Conservation (phyloP, 2,113 vertebrate genomes). For the Morone saxatilis region DNA sequence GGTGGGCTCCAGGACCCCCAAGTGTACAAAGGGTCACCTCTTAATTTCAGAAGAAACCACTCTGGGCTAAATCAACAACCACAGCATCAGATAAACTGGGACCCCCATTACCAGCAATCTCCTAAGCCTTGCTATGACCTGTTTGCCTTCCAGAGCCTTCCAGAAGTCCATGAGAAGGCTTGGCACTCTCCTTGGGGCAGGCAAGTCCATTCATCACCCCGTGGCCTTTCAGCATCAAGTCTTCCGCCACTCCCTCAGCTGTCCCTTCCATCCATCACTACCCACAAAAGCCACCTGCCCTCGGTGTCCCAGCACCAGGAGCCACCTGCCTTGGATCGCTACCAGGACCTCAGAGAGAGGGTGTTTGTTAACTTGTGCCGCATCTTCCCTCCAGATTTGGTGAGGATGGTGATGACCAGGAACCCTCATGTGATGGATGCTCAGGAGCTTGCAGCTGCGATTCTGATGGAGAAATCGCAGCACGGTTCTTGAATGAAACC, state of each 20-base stretch:
- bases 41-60: constrained; percentile 84
- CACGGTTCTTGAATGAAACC: constrained; percentile 85
- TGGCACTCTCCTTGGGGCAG: constrained; percentile 85
- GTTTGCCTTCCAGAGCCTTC: constrained; percentile 89
- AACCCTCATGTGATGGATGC: constrained; percentile 93
- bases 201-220: constrained; percentile 59
- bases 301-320: constrained; percentile 76
- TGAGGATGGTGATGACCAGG: constrained; percentile 93
- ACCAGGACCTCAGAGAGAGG: constrained; percentile 91
- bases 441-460: constrained; percentile 96
- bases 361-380: constrained; percentile 94
- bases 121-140: constrained; percentile 88
- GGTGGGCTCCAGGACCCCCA: constrained; percentile 86
- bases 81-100: constrained; percentile 84
- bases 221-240: constrained; percentile 63
- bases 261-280: constrained; percentile 66
- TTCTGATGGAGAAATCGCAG: constrained; percentile 93
- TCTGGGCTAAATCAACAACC: constrained; percentile 80
- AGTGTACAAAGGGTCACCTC: constrained; percentile 87
- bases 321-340: constrained; percentile 77
- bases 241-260: constrained; percentile 68
- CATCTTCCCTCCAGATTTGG: constrained; percentile 94
- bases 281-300: constrained; percentile 47
- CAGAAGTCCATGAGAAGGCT: constrained; percentile 87
- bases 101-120: constrained; percentile 86